Evolutionary conservation across 2,797 vertebrate genomes (phyloP).

Genomic region (Hydrolagus colliei): DNA sequence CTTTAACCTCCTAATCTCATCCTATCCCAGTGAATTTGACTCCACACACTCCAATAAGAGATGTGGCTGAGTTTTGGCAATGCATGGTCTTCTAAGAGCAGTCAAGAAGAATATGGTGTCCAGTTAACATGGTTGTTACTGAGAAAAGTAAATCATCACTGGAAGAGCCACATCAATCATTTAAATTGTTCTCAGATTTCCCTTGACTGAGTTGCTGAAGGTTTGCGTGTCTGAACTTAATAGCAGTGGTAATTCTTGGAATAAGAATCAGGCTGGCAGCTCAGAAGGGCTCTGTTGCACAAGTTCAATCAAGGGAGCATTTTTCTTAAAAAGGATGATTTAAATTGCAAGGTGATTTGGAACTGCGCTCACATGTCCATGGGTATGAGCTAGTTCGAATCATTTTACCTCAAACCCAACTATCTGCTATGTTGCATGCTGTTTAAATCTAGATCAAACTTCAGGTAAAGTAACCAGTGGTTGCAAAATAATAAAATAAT

Average conservation of each 20-base stretch:
- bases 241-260: background rate
- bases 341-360: background rate
- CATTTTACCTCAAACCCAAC: no score
- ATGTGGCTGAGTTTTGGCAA: no score
- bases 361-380: background rate
- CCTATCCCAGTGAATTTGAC: background rate
- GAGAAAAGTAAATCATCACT: no score
- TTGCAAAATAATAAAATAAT: background rate
- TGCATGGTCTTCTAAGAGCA: background rate
- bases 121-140: background rate
- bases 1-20: background rate
- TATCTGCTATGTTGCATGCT: no score
- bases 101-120: background rate
- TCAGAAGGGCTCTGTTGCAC: background rate
- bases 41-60: background rate
- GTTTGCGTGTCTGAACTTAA: slow-evolving; percentile 9
- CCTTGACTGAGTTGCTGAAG: background rate
- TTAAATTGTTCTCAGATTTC: background rate
- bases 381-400: background rate
- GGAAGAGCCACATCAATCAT: background rate
- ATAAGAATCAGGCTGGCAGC: background rate
- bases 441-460: no score
- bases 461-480: background rate
- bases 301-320: background rate
- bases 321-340: background rate